phyloP scores from a whole-genome alignment of 2,888 invertebrate species.

The Standfussiana lucernea region DNA sequence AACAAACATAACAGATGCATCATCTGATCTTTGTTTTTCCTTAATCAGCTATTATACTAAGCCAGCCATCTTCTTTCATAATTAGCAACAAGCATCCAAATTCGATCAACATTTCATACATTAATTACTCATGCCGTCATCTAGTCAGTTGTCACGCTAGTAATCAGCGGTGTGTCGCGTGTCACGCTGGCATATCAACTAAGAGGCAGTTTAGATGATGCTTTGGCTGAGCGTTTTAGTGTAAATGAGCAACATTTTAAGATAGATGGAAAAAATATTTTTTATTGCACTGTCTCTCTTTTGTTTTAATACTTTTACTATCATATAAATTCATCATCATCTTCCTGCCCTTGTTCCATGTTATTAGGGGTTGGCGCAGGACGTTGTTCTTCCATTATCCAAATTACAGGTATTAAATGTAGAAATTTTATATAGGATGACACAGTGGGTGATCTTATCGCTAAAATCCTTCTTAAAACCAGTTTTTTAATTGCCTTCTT shows the following conservation, averaged over 20 bases:
- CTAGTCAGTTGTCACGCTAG: slow-evolving; percentile 57
- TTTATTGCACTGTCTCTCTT: not conserved
- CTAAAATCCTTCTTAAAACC: not conserved
- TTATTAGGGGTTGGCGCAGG: no score
- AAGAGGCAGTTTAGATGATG: slow-evolving; percentile 24
- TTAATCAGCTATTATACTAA: not conserved
- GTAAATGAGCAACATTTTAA: not conserved
- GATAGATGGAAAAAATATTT: not conserved
- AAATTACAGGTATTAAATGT: not conserved
- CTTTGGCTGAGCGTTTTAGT: not conserved
- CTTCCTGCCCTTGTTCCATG: no score
- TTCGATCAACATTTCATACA: slow-evolving; percentile 54
- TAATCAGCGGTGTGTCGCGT: slow-evolving; percentile 60
- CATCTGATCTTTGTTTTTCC: not conserved
- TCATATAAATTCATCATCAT: no score
- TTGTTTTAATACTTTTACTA: not conserved
- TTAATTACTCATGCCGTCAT: slow-evolving; percentile 59
- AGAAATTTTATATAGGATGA: no score
- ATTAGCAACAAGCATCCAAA: slow-evolving; percentile 9
- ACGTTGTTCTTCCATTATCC: no score
- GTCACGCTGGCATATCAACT: slow-evolving; percentile 59
- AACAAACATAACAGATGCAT: not conserved
- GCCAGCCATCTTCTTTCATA: not conserved
- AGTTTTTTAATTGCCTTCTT: not conserved
- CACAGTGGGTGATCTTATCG: no score